Conservation (phyloP, 2,888 invertebrate genomes). For the Apomyelois bistriatella region DNA sequence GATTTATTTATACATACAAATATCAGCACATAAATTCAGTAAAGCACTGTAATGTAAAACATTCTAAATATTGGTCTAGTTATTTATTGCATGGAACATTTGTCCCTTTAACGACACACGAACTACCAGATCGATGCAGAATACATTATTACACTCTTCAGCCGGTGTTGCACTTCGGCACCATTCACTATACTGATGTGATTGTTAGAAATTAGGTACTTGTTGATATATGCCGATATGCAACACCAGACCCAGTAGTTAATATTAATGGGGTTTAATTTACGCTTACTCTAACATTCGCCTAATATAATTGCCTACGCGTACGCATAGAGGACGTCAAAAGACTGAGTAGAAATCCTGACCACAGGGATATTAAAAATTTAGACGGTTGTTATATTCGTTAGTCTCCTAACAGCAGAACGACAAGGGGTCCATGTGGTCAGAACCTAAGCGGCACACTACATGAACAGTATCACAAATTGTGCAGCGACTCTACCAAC, state of each 20-base stretch:
- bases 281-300: slow-evolving; percentile 67
- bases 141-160: slow-evolving; percentile 37
- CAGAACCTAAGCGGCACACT: slow-evolving; percentile 57
- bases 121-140: slow-evolving; percentile 59
- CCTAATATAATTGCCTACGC: slow-evolving; percentile 75
- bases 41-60: slow-evolving; percentile 73
- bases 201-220: too few relatives aligned
- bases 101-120: slow-evolving; percentile 42
- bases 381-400: background rate
- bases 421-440: slow-evolving; percentile 11
- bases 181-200: too few relatives aligned
- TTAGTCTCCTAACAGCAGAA: background rate
- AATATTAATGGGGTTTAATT: slow-evolving; percentile 59
- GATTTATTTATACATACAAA: slow-evolving; percentile 54
- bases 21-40: slow-evolving; percentile 66
- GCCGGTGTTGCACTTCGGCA: slow-evolving; percentile 32
- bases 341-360: slow-evolving; percentile 52
- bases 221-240: slow-evolving; percentile 20
- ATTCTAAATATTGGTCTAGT: slow-evolving; percentile 78
- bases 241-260: slow-evolving; percentile 34
- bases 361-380: slow-evolving; percentile 14
- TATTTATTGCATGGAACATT: slow-evolving; percentile 67
- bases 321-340: slow-evolving; percentile 72
- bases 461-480: slow-evolving; percentile 71
- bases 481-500: slow-evolving; percentile 67